Evolutionary conservation across 2,888 invertebrate species (phyloP), one percentile per base, ranked within the genome.

Genomic region (Perithous albicinctus): DNA sequence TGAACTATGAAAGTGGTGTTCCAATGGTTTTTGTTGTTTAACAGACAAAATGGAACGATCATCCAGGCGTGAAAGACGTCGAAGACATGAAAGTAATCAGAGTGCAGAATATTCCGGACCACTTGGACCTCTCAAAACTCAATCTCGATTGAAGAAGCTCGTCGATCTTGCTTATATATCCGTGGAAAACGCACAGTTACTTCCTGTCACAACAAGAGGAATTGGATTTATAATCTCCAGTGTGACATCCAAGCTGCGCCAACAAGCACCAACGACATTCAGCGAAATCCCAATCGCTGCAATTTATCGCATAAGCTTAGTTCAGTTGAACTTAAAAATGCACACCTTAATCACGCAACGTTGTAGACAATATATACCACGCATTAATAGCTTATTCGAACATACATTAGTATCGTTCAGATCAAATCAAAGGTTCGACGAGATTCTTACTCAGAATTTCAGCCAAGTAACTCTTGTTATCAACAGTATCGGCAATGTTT

Each of bases 301-400:
- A 29, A 70, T 70, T 41, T 70, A 70, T 26, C 69, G 69, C 26
- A 41, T 56, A 8, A 70, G 56, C 26, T 41, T 70, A 10, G 56
- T 46, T 1, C 69, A 70, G 26, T 43, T 70, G 18, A 41, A 70
- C 29, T 26, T 26, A 41, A 70, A 56, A 29, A 56, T 70, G 23
- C 23, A 70, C 18, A 12, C 1, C 41, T 4, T 29, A 29, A 29
- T n/a, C n/a, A 29, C 29, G 29, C 3, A 29, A 2, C 29, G 2
- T 29, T 29, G 2, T 29, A 29, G 29, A 29, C 5, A 29, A 29
- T 29, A 4, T 5, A 56, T 20, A 12, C 56, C 0, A 23, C 15
- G n/a, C n/a, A 3, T 1, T 23, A 26, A 23, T 54, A 23, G 6
- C 12, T 3, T 64, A 7, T 64, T 64, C 64, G 64, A 64, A 20